Base-by-base conservation (phyloP, 1,140 invertebrate species). In the Hycleus cichorii region DNA sequence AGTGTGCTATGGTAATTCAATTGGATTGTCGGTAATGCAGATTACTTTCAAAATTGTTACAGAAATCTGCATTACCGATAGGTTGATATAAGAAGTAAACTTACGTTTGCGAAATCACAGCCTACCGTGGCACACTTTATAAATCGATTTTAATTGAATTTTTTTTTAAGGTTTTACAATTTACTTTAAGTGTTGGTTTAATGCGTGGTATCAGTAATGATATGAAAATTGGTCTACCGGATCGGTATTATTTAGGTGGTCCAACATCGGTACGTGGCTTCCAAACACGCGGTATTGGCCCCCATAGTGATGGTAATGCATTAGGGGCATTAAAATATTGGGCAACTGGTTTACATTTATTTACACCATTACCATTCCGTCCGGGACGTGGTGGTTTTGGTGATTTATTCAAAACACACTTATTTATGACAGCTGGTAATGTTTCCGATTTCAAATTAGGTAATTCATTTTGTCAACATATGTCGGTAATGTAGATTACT, bases 191-290 rank as follows among this genome's bases (percentile, higher is more conserved):
- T 57, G 79, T 78, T 54, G 93, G 93, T 2, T 71, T 90, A 8
- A 76, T 95, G 47, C 75, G 80, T 67, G 74, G 81, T 68, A 74
- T 85, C 64, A 80, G 78, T 70, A 80, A 83, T 69, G 79, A 85
- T 44, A 81, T 83, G 72, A 74, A 76, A 63, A 75, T 83, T 56
- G 78, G 72, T 50, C 81, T 94, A 60, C 79, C 82, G 39, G 93
- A 96, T 74, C 79, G 83, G 60, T 93, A 93, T 78, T 94, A 87
- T 73, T 75, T 95, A 26, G 93, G 93, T 32, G 93, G 93, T 1
- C 91, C 93, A 1, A 74, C 91, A 42, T 86, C 85, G 57, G 65
- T 95, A 7, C 75, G 93, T 68, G 93, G 92, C 10, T 97, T 95
- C 73, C 80, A 85, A 44, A 80, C 85, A 71, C 77, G 88, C 63